Base-by-base conservation (phyloP, 2,797 vertebrate genomes). In the Rhinophrynus dorsalis region DNA sequence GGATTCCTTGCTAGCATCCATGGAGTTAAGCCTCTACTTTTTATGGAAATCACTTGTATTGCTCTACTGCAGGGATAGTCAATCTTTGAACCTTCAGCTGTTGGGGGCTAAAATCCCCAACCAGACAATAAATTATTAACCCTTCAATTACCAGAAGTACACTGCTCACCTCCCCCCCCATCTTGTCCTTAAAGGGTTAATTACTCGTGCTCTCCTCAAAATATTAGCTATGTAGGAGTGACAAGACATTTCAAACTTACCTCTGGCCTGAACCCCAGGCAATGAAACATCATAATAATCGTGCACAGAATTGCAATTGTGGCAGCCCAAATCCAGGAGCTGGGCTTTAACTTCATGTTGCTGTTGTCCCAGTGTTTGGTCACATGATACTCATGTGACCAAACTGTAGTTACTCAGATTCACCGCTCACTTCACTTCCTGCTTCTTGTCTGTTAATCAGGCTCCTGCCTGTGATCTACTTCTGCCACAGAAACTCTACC, bases 181-280 rank as follows among this genome's bases (percentile, higher is more conserved):
- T n/a, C n/a, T n/a, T n/a, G n/a, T n/a, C n/a, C n/a, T n/a, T n/a
- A n/a, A n/a, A n/a, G n/a, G n/a, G n/a, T n/a, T n/a, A n/a, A n/a
- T n/a, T n/a, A n/a, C n/a, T n/a, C n/a, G n/a, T n/a, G n/a, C n/a
- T n/a, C n/a, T n/a, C n/a, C n/a, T n/a, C n/a, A n/a, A n/a, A n/a
- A n/a, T n/a, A n/a, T n/a, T n/a, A n/a, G n/a, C n/a, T n/a, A n/a
- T n/a, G n/a, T n/a, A n/a, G n/a, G n/a, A n/a, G n/a, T n/a, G n/a
- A n/a, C n/a, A n/a, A n/a, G n/a, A n/a, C n/a, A n/a, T n/a, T n/a
- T 47, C 44, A 4, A 11, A 40, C 66, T 59, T 10, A 68, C 66
- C 66, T 68, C 17, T 23, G 18, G 11, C 29, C 32, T 50, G 1
- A 45, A 21, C 23, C 44, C 17, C 8, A 9, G 21, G 44, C 9